Base-by-base conservation (phyloP, 2,888 invertebrate species). In the Opisthograptis luteolata region DNA sequence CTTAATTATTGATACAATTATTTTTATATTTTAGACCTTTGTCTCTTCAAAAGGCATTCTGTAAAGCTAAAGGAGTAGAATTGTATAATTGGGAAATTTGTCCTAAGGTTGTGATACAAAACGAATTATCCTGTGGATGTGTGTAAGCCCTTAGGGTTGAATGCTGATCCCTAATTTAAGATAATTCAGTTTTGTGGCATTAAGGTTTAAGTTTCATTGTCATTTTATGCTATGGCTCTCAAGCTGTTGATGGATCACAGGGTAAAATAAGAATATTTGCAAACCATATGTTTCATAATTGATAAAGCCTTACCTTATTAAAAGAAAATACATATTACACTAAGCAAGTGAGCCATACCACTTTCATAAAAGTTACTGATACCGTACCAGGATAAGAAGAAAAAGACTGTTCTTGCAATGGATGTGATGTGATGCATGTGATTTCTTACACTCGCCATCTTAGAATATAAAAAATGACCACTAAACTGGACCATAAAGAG, bases 71-170 rank as follows among this genome's bases (percentile, higher is more conserved):
- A 74, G 68, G 64, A 70, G 73, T 70, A 73, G 83, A 87, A 86
- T 87, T 84, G 81, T 76, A 85, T 89, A 86, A 87, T 86, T 84
- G 83, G 76, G 72, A 75, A 73, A 72, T 77, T 66, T 74, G 71
- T 73, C 73, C 68, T 64, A 61, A 66, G 78, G 78, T 71, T 71
- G 69, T 58, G 65, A 76, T 68, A 84, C n/a, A 85, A 84, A 83
- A 83, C 72, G 71, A 79, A 77, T 73, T 43, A 55, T 55, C 47
- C 10, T 42, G 73, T 73, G 73, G 74, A 75, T 79, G 70, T 70
- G 64, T 64, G 64, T 55, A 66, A 54, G 62, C 67, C 79, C 73
- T 69, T 41, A 60, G 64, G 78, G 74, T 66, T 61, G 55, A 44
- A 60, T 62, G 53, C 58, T 49, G 61, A 60, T 45, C 60, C 57